phyloP scores from a whole-genome alignment of 2,113 vertebrate genomes.

The Mormyrus iriodes region DNA sequence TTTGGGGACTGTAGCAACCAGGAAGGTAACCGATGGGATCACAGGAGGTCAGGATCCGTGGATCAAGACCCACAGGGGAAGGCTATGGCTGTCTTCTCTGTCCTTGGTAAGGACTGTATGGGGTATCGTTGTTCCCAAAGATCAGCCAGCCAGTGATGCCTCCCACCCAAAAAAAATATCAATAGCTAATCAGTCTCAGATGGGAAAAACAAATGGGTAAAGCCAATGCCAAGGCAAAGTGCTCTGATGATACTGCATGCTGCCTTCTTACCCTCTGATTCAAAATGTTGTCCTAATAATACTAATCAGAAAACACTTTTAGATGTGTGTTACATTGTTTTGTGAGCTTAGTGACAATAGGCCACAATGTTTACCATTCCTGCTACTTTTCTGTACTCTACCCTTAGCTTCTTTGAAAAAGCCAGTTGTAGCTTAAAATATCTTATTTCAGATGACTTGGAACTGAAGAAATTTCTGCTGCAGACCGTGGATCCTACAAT shows the following conservation, averaged over 20 bases:
- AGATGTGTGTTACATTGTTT: not conserved
- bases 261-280: not conserved
- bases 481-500: conserved; percentile 78
- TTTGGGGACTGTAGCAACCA: conserved; percentile 74
- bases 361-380: not conserved
- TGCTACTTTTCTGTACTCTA: not conserved
- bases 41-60: conserved; percentile 57
- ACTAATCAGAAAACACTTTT: not conserved
- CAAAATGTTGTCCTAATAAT: not conserved
- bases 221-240: not conserved
- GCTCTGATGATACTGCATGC: not conserved
- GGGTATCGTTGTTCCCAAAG: not conserved
- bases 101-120: not conserved
- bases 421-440: not conserved
- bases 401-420: not conserved
- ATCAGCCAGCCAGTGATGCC: not conserved
- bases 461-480: conserved; percentile 79
- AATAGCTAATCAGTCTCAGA: not conserved
- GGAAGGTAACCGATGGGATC: conserved; percentile 67
- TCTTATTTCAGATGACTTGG: conserved; percentile 73
- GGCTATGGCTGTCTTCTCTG: conserved; percentile 63
- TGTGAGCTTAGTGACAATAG: not conserved
- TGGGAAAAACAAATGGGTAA: not conserved
- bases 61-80: conserved; percentile 74
- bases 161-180: not conserved